These are phyloP conservation scores for Amazonetta brasiliensis DNA, from an alignment of 2,797 vertebrate genomes.

Conservation along the genomic window DNA sequence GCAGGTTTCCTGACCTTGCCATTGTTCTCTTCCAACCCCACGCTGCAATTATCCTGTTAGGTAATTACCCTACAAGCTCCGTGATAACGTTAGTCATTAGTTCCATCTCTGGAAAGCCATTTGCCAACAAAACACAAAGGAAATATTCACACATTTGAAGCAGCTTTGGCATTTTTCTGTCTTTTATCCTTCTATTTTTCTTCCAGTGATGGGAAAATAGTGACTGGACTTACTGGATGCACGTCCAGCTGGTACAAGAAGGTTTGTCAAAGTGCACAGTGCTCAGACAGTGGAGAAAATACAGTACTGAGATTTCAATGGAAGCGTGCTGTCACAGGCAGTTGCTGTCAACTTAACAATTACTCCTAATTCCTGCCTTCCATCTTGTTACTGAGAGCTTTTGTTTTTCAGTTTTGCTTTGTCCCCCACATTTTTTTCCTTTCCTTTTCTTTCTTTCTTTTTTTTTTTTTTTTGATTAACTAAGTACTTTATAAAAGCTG, in stretches of 20 bases:
- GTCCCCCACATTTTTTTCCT: too few relatives aligned
- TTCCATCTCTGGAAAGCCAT: not conserved
- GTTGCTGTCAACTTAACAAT: not conserved
- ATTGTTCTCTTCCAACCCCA: rapidly evolving
- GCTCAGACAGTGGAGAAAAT: not conserved
- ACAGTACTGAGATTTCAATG: not conserved
- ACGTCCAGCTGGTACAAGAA: rapidly evolving
- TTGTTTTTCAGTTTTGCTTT: not conserved
- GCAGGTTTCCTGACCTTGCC: not conserved
- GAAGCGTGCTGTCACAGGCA: not conserved
- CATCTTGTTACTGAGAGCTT: not conserved
- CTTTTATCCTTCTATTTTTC: not conserved
- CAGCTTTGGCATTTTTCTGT: not conserved
- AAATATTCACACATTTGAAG: not conserved
- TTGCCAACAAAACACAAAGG: not conserved
- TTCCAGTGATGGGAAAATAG: not conserved
- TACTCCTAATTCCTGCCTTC: not conserved
- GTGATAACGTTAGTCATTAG: not conserved
- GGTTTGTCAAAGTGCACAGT: not conserved
- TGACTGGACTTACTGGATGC: too few relatives aligned
- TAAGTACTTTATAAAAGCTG: not conserved
- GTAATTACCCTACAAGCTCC: not conserved
- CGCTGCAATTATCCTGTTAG: not conserved
- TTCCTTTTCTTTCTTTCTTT: not conserved
- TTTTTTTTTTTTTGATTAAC: not conserved